A percentile compares a stretch with the other conserved stretches of the same genome.
Conservation (phyloP, 1,140 invertebrate species). For the Diachasma alloeum region DNA sequence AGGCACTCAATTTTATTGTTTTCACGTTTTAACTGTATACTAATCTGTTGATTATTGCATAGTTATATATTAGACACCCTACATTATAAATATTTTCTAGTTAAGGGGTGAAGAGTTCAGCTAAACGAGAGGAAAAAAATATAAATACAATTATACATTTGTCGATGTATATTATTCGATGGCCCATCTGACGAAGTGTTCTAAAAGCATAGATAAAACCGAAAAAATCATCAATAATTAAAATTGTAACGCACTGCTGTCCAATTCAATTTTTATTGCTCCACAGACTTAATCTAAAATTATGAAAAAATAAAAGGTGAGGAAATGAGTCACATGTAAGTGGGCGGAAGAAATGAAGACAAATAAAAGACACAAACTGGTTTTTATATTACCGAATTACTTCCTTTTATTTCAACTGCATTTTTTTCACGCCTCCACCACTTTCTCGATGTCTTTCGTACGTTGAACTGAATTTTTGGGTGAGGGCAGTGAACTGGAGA, state of each 20-base stretch:
- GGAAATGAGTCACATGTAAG: conserved; percentile 28
- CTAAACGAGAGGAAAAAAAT: conserved; percentile 8
- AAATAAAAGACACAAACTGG: conserved; percentile 42
- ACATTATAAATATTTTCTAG: conserved; percentile 32
- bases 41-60: conserved; percentile 48
- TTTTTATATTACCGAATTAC: conserved; percentile 37
- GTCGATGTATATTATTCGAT: conserved; percentile 6
- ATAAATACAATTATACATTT: background rate
- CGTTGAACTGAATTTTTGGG: conserved; percentile 9
- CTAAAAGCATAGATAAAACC: background rate
- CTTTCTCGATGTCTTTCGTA: background rate
- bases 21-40: conserved; percentile 30
- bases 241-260: background rate
- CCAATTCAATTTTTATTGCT: conserved; percentile 5
- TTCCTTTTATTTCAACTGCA: conserved; percentile 12
- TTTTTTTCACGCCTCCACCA: background rate
- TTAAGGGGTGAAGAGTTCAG: conserved; percentile 21
- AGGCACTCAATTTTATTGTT: conserved; percentile 36
- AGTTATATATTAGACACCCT: conserved; percentile 36
- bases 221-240: background rate
- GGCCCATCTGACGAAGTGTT: background rate
- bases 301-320: background rate
- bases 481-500: background rate
- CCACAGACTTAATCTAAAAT: background rate
- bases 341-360: conserved; percentile 28